Percentiles rank a stretch among this genome's conserved stretches.
Evolutionary conservation across 2,888 invertebrate genomes (phyloP).

Genomic region (Acrocera orbiculus): DNA sequence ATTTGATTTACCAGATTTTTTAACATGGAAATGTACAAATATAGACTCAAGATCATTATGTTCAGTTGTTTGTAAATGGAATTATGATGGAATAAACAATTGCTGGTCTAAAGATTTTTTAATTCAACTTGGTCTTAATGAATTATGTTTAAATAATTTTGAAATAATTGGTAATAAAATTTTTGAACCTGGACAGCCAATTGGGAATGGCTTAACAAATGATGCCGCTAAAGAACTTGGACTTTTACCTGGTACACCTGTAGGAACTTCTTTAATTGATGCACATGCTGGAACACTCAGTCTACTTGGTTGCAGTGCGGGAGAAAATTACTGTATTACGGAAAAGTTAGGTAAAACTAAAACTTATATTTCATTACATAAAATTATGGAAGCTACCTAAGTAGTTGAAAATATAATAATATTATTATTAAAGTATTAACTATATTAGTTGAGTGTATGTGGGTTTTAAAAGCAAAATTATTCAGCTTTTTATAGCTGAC

Average conservation of each 20-base stretch:
- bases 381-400: too few species aligned
- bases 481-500: too few species aligned
- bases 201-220: conserved; percentile 44
- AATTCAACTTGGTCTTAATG: conserved; percentile 50
- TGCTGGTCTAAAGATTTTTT: conserved; percentile 64
- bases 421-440: too few species aligned
- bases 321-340: conserved; percentile 20
- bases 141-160: conserved; percentile 49
- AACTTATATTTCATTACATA: too few species aligned
- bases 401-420: too few species aligned
- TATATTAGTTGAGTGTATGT: too few species aligned
- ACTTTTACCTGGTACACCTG: conserved; percentile 51
- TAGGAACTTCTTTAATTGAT: conserved; percentile 82
- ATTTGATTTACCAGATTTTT: conserved; percentile 84
- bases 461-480: too few species aligned
- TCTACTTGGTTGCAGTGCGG: conserved; percentile 51
- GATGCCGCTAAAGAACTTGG: conserved; percentile 52
- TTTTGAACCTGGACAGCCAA: conserved; percentile 50
- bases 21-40: conserved; percentile 83
- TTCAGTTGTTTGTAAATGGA: conserved; percentile 90
- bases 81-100: conserved; percentile 51
- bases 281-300: conserved; percentile 91
- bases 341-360: too few species aligned
- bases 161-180: conserved; percentile 49
- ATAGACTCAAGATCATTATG: conserved; percentile 67